A percentile compares a stretch with the other conserved stretches of the same genome.
Evolutionary conservation across 2,797 vertebrate species (phyloP).

Genomic region (Galago senegalensis): DNA sequence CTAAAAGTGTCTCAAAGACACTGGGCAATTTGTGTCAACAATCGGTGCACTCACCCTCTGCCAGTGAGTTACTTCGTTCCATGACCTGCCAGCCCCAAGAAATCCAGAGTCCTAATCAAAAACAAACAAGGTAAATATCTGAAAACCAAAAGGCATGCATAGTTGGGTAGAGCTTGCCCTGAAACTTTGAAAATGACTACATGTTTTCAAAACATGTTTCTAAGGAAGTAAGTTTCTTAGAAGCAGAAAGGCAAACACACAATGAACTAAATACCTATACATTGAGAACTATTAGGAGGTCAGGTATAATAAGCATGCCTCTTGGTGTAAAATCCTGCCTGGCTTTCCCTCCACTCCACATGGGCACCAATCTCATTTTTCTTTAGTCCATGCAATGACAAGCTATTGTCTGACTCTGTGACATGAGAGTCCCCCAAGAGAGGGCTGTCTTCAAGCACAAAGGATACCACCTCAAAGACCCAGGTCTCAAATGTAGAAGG

Average conservation of each 20-base stretch:
- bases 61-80: conserved; percentile 34
- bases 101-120: conserved; percentile 75
- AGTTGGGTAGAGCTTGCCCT: neutral
- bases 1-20: conserved; percentile 77
- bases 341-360: neutral
- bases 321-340: neutral
- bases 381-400: neutral
- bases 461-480: neutral
- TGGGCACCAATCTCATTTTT: neutral
- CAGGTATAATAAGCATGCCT: neutral
- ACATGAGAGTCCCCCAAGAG: neutral
- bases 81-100: conserved; percentile 70
- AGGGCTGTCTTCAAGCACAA: neutral
- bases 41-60: conserved; percentile 80
- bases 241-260: neutral
- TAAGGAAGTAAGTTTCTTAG: conserved; percentile 19
- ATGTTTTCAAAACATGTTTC: neutral
- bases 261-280: neutral
- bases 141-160: neutral
- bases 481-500: neutral
- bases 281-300: neutral
- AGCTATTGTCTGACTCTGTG: neutral
- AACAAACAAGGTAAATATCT: conserved; percentile 75
- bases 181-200: neutral
- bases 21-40: conserved; percentile 84